Percentiles rank a stretch among this genome's conserved stretches.
phyloP scores from a whole-genome alignment of 1,140 invertebrate genomes.

The Drosophila bocqueti region DNA sequence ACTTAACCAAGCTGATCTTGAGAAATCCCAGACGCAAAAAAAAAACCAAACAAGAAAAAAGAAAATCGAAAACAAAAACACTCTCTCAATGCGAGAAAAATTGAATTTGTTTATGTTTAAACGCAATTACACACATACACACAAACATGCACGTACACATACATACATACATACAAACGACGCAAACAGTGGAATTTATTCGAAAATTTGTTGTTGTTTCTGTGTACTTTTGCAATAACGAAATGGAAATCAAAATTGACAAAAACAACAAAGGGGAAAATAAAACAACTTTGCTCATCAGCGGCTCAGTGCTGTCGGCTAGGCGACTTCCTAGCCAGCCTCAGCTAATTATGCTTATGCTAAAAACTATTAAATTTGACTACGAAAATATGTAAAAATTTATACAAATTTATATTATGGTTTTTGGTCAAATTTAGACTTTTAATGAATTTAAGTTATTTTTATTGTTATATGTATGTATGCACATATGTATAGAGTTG shows the following conservation, averaged over 20 bases:
- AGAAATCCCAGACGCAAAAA: constrained; percentile 35
- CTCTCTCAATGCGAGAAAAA: constrained; percentile 61
- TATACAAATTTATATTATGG: background rate
- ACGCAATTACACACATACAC: constrained; percentile 27
- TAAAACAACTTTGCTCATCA: constrained; percentile 26
- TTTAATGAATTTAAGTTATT: too few relatives aligned
- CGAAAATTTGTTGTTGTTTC: constrained; percentile 28
- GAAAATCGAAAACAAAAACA: constrained; percentile 37
- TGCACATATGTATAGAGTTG: background rate
- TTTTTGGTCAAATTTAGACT: background rate
- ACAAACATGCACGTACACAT: background rate
- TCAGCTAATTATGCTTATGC: background rate
- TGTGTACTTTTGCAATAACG: constrained; percentile 27
- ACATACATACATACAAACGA: too few relatives aligned
- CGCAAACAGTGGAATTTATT: constrained; percentile 14
- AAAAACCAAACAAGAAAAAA: constrained; percentile 6
- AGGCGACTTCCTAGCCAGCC: background rate
- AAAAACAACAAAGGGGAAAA: constrained; percentile 24
- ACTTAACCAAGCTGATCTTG: constrained; percentile 45
- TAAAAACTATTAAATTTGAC: background rate
- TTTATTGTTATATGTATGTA: too few relatives aligned
- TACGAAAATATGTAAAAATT: background rate
- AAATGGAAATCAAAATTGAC: constrained; percentile 54
- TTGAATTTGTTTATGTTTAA: constrained; percentile 61
- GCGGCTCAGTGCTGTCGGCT: background rate